Evolutionary conservation across 2,888 invertebrate species (phyloP), one percentile per base, ranked within the genome.

Genomic region (Ophioninae sp.): DNA sequence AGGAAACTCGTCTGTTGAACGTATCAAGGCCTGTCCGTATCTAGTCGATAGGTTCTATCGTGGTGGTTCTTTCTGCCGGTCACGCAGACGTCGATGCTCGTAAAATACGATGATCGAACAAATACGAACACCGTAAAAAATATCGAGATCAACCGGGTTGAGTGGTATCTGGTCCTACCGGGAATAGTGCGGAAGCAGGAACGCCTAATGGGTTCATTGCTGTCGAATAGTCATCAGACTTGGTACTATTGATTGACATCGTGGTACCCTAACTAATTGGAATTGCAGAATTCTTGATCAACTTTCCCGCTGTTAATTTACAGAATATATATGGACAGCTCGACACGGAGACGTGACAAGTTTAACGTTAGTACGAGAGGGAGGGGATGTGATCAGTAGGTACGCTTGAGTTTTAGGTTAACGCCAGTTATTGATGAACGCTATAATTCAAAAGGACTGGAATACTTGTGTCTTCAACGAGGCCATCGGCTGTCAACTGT

Each of bases 81-180:
- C 85, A 82, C 82, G 82, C 82, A 82, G 82, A 62, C 70, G 80
- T 78, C 82, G 78, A 83, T 65, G 67, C 83, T 87, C 88, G 86
- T 89, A 89, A 89, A 89, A 85, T 87, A 86, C 73, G 85, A 88
- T 82, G 86, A 88, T 88, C 86, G 88, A 85, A 87, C 86, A 17
- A 50, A 50, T 6, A 83, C 85, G 87, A 86, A 85, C 86, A 87
- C 86, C 86, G 87, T 89, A 89, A 89, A 89, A 88, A 87, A 83
- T 85, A 83, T 82, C 37, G 75, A 70, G 59, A 80, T 82, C 81
- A 82, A 83, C 74, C 50, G 69, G 65, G 83, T 39, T 73, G 17
- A 70, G 79, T 74, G 30, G 7, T 62, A 23, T 62, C 20, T 20
- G 59, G 83, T 20, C 17, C 17, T 50, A 50, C 17, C 13, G 50